These are phyloP conservation scores for Odontocolon sp. DNA, from an alignment of 2,888 invertebrate species.

Conservation along the genomic window DNA sequence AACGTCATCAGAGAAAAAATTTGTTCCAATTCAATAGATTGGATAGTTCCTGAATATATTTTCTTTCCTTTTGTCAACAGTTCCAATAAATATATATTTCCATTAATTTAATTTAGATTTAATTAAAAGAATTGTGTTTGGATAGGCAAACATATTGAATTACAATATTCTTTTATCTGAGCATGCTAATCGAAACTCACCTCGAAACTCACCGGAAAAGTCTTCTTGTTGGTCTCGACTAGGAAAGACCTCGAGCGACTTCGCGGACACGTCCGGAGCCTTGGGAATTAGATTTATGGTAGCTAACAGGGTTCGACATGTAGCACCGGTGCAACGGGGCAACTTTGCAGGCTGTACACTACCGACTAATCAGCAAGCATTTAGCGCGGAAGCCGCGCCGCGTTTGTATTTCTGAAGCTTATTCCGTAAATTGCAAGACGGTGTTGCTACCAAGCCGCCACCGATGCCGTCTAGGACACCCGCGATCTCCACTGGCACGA, in stretches of 20 bases:
- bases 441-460: slow-evolving; percentile 37
- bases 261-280: slow-evolving; percentile 3
- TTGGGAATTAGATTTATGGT: slow-evolving; percentile 36
- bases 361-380: slow-evolving; percentile 54
- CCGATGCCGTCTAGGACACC: slow-evolving; percentile 5
- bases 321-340: background rate
- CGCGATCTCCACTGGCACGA: slow-evolving; percentile 2
- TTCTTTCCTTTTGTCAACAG: too few species aligned
- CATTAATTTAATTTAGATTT: too few species aligned
- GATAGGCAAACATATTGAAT: too few species aligned
- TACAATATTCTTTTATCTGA: background rate
- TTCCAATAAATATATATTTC: too few species aligned
- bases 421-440: slow-evolving; percentile 69
- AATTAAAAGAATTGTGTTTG: too few species aligned
- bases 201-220: too few species aligned
- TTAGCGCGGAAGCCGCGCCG: slow-evolving; percentile 44
- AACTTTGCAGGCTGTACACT: background rate
- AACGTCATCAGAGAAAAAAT: too few species aligned
- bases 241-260: background rate
- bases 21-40: too few species aligned
- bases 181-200: slow-evolving; percentile 28
- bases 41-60: too few species aligned
- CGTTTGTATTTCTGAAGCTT: slow-evolving; percentile 21
- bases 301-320: background rate
- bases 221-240: too few species aligned